Evolutionary conservation across 2,888 invertebrate species (phyloP), one percentile per base, ranked within the genome.

Genomic region (Ganaspis brasiliensis): DNA sequence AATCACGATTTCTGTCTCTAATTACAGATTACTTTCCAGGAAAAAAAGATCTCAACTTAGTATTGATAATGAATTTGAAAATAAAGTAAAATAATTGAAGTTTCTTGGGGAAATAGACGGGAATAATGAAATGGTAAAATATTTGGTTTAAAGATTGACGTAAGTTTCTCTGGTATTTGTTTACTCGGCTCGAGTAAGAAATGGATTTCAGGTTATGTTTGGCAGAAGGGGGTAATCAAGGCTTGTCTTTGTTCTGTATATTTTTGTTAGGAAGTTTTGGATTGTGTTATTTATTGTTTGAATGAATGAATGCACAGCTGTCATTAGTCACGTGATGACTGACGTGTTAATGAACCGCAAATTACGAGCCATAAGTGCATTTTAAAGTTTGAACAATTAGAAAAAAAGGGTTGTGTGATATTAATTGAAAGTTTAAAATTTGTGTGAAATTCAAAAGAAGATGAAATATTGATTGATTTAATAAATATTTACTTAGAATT

Each of bases 1-100:
- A 84, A 83, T 83, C 37, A 10, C 70, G 56, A 74, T 73, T 56
- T 52, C 19, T 19, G n/a, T 63, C 40, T 24, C 67, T 12, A 37
- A 61, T 37, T 35, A 31, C 19, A 52, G 31, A 61, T 35, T 16
- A 31, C n/a, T n/a, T 63, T 37, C 4, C 8, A 10, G 21, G 21
- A 9, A 40, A 35, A 61, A 21, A 10, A 21, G 14, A 21, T 10
- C 35, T 35, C 9, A 1, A 4, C 3, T 63, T 19, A 0, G 14
- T 12, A 63, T 37, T 5, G 16, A 40, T 16, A 10, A 5, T 21
- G 37, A 40, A 59, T 14, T 63, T 21, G 19, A 14, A 8, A 8
- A 12, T 1, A 1, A 12, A 14, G 12, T 4, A n/a, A n/a, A n/a
- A n/a, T n/a, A n/a, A n/a, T 10, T 3, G 3, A 6, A 12, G 6